Evolutionary conservation across 2,888 invertebrate genomes (phyloP), one percentile per base, ranked within the genome.

Genomic region (Lypha dubia): DNA sequence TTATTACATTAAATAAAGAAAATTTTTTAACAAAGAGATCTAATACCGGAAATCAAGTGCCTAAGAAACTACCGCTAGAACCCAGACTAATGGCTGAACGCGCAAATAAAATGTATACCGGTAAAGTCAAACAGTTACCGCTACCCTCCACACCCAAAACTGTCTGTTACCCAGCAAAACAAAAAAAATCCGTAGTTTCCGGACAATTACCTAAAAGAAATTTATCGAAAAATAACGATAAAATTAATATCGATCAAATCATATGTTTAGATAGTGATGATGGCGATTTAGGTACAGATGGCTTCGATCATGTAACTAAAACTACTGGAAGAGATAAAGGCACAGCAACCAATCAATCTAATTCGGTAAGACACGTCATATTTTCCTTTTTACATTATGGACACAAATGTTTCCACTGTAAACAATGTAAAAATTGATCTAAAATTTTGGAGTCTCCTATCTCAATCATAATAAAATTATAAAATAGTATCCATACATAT

Each of bases 51-150:
- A 24, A 65, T 0, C 15, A 44, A 20, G 11, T 9, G 11, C 24
- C 3, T 46, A 77, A 76, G 38, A 77, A 77, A 60, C 32, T 60
- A n/a, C 68, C 77, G 13, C 22, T 77, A 3, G 68, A 70, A 28
- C 68, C 77, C 22, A 51, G 28, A 51, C 13, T 68, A 11, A n/a
- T 41, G n/a, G 28, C 77, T 15, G 22, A 70, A 51, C 60, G 51
- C 9, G 11, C 28, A 11, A 60, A 70, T 15, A 41, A 28, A 28
- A 15, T 13, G 8, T 13, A 2, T 0, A 15, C 35, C 24, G 35
- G 13, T 3, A 1, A 11, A 15, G 7, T 6, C 2, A 67, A 49
- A 35, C 11, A 11, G 7, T 9, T 35, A 53, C 11, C n/a, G 7
- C 6, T 35, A 53, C 15, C 41, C 2, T 41, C 5, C 28, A 24